A percentile compares a stretch with the other conserved stretches of the same genome.
phyloP scores from a whole-genome alignment of 2,888 invertebrate species.

The Drosophila vallismaia region DNA sequence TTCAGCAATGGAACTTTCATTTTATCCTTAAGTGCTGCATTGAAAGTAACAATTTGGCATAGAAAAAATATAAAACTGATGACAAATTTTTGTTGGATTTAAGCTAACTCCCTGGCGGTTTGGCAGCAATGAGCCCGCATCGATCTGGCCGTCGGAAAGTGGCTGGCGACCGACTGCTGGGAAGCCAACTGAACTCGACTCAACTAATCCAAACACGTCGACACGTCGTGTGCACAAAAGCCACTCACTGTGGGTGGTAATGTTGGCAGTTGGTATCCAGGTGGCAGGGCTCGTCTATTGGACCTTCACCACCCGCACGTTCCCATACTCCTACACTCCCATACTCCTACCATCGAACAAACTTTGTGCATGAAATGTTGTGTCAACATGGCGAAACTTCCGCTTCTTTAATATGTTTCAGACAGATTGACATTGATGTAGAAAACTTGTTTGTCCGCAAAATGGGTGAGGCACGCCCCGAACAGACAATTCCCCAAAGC shows the following conservation, averaged over 20 bases:
- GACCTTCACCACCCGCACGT: background rate
- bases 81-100: background rate
- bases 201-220: constrained; percentile 67
- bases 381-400: constrained; percentile 80
- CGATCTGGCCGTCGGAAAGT: constrained; percentile 32
- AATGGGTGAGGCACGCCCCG: constrained; percentile 55
- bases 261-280: constrained; percentile 23
- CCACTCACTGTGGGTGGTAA: constrained; percentile 45
- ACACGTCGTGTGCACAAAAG: constrained; percentile 58
- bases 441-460: constrained; percentile 74
- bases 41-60: background rate
- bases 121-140: constrained; percentile 19
- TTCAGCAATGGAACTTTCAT: background rate
- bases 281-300: constrained; percentile 10
- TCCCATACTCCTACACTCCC: background rate
- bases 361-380: constrained; percentile 75
- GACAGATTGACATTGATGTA: constrained; percentile 82
- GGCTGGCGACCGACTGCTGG: constrained; percentile 15
- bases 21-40: background rate
- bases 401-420: constrained; percentile 79
- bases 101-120: constrained; percentile 10
- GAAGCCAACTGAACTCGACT: constrained; percentile 42
- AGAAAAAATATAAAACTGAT: constrained; percentile 1
- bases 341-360: constrained; percentile 38
- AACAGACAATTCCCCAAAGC: constrained; percentile 22